Evolutionary conservation across 2,888 invertebrate genomes (phyloP).

Genomic region (Eilema caniola): DNA sequence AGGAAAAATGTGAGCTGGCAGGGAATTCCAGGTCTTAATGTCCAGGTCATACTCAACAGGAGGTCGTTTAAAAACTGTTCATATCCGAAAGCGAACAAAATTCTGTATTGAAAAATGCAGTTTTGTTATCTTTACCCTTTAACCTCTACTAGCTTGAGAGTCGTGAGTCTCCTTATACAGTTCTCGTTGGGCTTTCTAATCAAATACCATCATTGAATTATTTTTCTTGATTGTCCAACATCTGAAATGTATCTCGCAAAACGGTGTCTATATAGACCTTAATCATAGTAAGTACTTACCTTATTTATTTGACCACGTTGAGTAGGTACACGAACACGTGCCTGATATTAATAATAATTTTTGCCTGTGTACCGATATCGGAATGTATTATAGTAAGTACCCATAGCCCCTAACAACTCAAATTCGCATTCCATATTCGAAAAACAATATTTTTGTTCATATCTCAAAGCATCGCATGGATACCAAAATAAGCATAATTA

Average conservation of each 20-base stretch:
- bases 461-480: neutral
- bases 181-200: neutral
- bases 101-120: too few relatives aligned
- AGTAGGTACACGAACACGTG: neutral
- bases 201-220: neutral
- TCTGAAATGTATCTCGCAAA: neutral
- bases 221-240: neutral
- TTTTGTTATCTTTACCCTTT: too few relatives aligned
- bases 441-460: neutral
- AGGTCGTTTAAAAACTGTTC: too few relatives aligned
- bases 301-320: neutral
- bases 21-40: too few relatives aligned
- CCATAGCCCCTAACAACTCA: neutral
- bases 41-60: too few relatives aligned
- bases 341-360: neutral
- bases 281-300: too few relatives aligned
- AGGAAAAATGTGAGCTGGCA: too few relatives aligned
- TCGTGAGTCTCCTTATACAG: too few relatives aligned
- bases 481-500: constrained; percentile 13
- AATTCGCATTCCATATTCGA: neutral
- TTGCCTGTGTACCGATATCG: neutral
- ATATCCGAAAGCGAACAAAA: too few relatives aligned
- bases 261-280: neutral
- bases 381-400: neutral
- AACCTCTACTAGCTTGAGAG: too few relatives aligned